Evolutionary conservation across 30 jellyfish, hydroid and myxozoan species (phyloP).

Genomic region (Mastigias papua): DNA sequence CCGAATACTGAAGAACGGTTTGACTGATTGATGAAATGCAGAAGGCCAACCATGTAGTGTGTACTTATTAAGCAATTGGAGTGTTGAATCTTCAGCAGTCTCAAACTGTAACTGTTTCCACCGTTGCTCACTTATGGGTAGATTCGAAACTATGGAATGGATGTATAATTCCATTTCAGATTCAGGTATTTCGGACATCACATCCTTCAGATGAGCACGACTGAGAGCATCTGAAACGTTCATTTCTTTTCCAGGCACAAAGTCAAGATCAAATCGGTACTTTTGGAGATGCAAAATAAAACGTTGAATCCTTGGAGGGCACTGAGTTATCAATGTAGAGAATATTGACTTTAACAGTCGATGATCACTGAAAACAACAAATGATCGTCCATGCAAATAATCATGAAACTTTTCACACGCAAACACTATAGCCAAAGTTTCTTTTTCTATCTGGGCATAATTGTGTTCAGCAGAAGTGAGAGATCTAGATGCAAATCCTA

Average conservation of each 20-base stretch:
- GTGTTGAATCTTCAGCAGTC: background rate
- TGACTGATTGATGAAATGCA: background rate
- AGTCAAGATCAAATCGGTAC: constrained; percentile 16
- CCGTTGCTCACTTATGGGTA: background rate
- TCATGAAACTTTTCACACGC: constrained; percentile 19
- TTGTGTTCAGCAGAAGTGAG: constrained; percentile 20
- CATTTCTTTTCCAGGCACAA: constrained; percentile 16
- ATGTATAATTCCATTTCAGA: background rate
- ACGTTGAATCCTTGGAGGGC: constrained; percentile 60
- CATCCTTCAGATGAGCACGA: constrained; percentile 51
- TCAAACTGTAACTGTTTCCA: constrained; percentile 3
- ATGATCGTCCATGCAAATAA: constrained; percentile 39
- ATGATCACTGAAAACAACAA: constrained; percentile 54
- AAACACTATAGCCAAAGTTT: constrained; percentile 5
- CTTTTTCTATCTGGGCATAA: constrained; percentile 47
- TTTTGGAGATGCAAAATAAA: constrained; percentile 46
- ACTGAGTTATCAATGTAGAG: constrained; percentile 25
- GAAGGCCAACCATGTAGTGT: constrained; percentile 45
- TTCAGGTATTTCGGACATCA: constrained; percentile 45
- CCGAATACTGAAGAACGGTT: constrained; percentile 38
- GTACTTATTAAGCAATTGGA: constrained; percentile 7
- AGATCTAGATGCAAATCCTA: constrained; percentile 55
- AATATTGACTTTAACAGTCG: constrained; percentile 23
- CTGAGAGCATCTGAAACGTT: constrained; percentile 65
- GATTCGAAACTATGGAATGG: constrained; percentile 7